Evolutionary conservation across 2,888 invertebrate genomes (phyloP), one percentile per base, ranked within the genome.

Genomic region (Lucinisca nassula): DNA sequence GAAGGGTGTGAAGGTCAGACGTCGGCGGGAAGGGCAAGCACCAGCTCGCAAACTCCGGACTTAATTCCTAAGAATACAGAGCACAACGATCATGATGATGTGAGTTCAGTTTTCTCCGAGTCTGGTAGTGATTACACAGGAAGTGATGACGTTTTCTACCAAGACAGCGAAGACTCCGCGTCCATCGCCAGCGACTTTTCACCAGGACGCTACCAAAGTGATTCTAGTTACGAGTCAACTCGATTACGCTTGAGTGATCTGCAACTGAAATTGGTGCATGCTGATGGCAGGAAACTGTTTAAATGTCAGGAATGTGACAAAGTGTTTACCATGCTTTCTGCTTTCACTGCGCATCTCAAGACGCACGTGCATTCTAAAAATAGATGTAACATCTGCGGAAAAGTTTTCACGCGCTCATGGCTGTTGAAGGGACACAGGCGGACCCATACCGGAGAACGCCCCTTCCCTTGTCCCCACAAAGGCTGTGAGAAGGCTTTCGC

Each of bases 371-470:
- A 90, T 37, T 89, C 89, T 14, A 90, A 92, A 75, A 96, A 95
- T 89, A 92, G 92, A 85, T 96, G 95, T 77, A 84, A 90, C 6
- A 84, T 95, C 0, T 96, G 96, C 75, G 94, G 95, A 6, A 95
- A 95, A 75, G 88, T 94, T 32, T 96, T 96, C 88, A 94, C 95
- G 8, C 90, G 96, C 6, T 94, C 95, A 0, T 96, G 96, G 95
- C 93, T 96, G 8, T 92, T 96, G 21, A 96, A 96, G 79, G 96
- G 96, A 0, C 96, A 96, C 88, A 92, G 96, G 92, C 87, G 96
- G 17, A 96, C 95, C 2, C 96, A 96, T 85, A 96, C 96, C 0
- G 96, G 96, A 0, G 96, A 96, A 79, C 86, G 94, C 12, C 96
- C 96, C 0, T 96, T 93, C 85, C 88, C 90, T 35, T 96, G 96